Evolutionary conservation across 2,113 vertebrate species (phyloP).

Genomic region (Neolamprologus longior): DNA sequence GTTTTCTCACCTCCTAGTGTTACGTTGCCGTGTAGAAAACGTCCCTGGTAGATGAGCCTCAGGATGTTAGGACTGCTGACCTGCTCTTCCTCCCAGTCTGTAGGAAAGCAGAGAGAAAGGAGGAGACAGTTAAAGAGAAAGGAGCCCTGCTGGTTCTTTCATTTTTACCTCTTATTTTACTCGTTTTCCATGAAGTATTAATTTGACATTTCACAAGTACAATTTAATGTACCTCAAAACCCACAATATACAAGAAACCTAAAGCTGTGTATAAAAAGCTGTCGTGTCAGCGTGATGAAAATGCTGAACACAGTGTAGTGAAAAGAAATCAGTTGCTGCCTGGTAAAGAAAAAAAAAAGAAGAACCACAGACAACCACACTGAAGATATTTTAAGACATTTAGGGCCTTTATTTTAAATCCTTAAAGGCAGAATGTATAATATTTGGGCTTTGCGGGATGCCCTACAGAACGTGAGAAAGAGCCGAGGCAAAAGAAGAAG

Average conservation of each 20-base stretch:
- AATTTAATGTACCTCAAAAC: background rate
- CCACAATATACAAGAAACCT: background rate
- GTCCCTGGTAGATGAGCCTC: slow-evolving; percentile 96
- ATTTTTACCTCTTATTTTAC: background rate
- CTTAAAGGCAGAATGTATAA: slow-evolving; percentile 10
- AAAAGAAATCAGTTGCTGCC: background rate
- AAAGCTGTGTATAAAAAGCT: background rate
- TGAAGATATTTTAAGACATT: slow-evolving; percentile 2
- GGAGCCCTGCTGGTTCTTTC: background rate
- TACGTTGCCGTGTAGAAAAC: slow-evolving; percentile 97
- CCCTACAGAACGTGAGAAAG: background rate
- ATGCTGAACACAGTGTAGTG: background rate
- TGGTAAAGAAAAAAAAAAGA: background rate
- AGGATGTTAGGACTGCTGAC: slow-evolving; percentile 97
- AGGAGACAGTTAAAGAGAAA: background rate
- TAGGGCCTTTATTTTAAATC: background rate
- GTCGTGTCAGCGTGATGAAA: background rate
- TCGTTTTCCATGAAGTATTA: background rate
- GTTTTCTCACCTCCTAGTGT: slow-evolving; percentile 90
- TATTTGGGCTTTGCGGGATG: slow-evolving; percentile 2
- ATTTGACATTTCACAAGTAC: background rate
- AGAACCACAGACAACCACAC: background rate
- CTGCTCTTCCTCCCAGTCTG: slow-evolving; percentile 97
- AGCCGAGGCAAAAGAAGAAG: background rate
- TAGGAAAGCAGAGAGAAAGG: background rate